Conservation (phyloP, 2,888 invertebrate species). For the Mythimna impura region DNA sequence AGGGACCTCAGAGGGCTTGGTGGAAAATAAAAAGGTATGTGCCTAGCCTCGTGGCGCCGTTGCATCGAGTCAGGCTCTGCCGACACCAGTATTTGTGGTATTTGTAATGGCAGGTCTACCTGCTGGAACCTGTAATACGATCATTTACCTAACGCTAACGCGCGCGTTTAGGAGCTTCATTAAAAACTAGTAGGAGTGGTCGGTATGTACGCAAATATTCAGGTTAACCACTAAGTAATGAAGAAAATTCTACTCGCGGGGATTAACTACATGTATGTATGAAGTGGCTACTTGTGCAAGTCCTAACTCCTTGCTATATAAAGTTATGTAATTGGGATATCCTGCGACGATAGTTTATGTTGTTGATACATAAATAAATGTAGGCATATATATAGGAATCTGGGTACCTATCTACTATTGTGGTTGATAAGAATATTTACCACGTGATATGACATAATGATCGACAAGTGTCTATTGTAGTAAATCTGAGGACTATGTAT, state of each 20-base stretch:
- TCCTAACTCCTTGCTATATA: neutral
- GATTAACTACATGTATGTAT: neutral
- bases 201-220: conserved; percentile 30
- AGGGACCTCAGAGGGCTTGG: neutral
- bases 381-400: neutral
- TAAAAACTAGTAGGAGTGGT: conserved; percentile 42
- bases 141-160: neutral
- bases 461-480: neutral
- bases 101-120: conserved; percentile 1
- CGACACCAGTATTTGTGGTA: neutral
- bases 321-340: neutral
- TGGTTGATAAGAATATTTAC: neutral
- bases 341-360: neutral
- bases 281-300: neutral
- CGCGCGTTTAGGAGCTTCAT: conserved; percentile 15
- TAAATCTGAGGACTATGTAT: too few species aligned
- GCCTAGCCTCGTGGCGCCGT: neutral
- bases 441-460: neutral
- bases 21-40: neutral
- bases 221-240: conserved; percentile 22
- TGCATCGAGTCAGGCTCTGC: neutral
- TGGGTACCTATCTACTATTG: neutral
- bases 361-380: neutral
- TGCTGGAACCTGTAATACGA: neutral
- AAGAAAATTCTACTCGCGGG: conserved; percentile 1